phyloP scores from a whole-genome alignment of 2,888 invertebrate genomes.

The Caenorhabditis sp. region DNA sequence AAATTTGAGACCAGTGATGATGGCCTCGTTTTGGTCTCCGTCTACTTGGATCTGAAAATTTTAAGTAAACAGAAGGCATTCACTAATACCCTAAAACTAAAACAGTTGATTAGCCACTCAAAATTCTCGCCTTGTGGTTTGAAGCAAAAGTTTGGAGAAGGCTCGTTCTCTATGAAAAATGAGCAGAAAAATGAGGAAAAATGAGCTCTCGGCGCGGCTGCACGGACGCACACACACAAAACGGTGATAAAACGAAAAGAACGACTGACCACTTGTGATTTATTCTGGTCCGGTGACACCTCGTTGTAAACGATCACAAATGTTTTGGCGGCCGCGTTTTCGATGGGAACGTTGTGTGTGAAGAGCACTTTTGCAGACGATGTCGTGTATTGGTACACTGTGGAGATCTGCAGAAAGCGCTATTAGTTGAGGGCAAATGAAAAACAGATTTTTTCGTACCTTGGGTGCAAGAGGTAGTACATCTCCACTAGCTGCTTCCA shows the following conservation, averaged over 20 bases:
- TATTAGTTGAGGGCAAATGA: background rate
- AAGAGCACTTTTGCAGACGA: conserved; percentile 72
- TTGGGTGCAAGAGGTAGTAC: conserved; percentile 65
- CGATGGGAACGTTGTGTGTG: conserved; percentile 65
- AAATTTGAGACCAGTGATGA: conserved; percentile 69
- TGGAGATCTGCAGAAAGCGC: conserved; percentile 66
- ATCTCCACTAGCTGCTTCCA: conserved; percentile 64
- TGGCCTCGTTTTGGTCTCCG: conserved; percentile 58
- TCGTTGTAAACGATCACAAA: conserved; percentile 68
- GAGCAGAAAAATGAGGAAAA: conserved; percentile 12
- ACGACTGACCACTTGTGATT: conserved; percentile 66
- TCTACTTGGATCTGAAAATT: conserved; percentile 70
- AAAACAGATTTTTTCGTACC: conserved; percentile 28
- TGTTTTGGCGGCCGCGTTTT: conserved; percentile 67
- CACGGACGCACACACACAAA: conserved; percentile 9
- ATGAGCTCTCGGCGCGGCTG: conserved; percentile 16
- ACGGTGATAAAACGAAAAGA: conserved; percentile 30
- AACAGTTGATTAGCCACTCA: background rate
- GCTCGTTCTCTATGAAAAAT: conserved; percentile 1
- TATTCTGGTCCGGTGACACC: conserved; percentile 55
- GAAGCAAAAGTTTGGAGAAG: conserved; percentile 21
- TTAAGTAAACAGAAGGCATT: too few species aligned
- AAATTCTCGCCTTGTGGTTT: background rate
- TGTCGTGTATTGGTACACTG: conserved; percentile 63
- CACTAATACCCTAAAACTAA: too few species aligned